Base-by-base conservation (phyloP, 2,888 invertebrate genomes). In the Melieria omissa region DNA sequence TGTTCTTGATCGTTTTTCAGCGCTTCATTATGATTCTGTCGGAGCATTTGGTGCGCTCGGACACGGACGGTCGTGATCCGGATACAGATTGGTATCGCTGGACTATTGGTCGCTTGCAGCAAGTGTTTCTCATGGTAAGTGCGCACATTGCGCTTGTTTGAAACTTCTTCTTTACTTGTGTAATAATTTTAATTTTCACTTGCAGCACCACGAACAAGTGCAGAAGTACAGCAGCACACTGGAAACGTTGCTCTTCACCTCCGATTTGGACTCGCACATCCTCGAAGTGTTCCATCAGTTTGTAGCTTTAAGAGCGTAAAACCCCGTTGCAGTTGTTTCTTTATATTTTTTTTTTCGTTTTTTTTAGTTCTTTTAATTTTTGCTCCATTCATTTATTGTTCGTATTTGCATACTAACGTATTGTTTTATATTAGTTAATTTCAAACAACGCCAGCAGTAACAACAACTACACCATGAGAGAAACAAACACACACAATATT, bases 261-360 rank as follows among this genome's bases (percentile, higher is more conserved):
- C 95, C 80, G 98, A 98, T 87, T 89, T 98, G 85, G 99, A 99
- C 85, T 93, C 95, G 4, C 97, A 98, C 86, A 97, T 99, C 83
- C 88, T 98, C 75, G 97, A 98, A 86, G 94, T 98, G 72, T 99
- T 98, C 90, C 97, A 98, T 84, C 98, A 99, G 88, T 99, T 99
- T 88, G 93, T 97, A 76, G 96, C 98, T 63, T 89, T 99, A 64
- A 80, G 87, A 62, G 86, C 87, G 72, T 86, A 82, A 69, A 29
- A 9, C 2, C 29, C 29, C 29, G 29, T 29, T 29, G 29, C 29
- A 29, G 29, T 29, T 29, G 29, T 29, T 29, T 29, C 29, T 29
- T 29, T 1, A 3, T 29, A 29, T 29, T 29, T 29, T 29, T 16
- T 16, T 16, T 16, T 16, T 16, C 1, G 16, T 16, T 16, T 16